Percentiles rank a stretch among this genome's conserved stretches.
phyloP scores from a whole-genome alignment of 2,113 vertebrate genomes.

The Protomyctophum bolini region DNA sequence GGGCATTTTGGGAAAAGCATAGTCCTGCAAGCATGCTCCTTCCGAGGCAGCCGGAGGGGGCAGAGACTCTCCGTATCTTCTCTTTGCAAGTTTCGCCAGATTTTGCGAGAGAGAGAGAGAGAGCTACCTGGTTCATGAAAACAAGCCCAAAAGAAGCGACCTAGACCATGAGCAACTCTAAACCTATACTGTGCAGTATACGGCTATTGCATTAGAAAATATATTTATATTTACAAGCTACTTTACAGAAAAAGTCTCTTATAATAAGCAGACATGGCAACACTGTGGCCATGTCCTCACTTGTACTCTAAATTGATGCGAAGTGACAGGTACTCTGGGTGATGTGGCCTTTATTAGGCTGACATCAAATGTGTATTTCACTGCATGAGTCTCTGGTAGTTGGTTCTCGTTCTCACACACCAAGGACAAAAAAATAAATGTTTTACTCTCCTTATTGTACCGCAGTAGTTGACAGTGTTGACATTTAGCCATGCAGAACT shows the following conservation, averaged over 20 bases:
- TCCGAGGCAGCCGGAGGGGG: conserved; percentile 8
- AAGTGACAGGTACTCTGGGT: conserved; percentile 45
- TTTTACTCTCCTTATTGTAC: conserved; percentile 26
- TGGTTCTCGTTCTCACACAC: conserved; percentile 35
- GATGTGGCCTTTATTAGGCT: conserved; percentile 50
- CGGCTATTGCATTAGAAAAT: too few species aligned
- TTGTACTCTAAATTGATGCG: conserved; percentile 42
- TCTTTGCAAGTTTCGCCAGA: too few species aligned
- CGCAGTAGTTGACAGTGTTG: conserved; percentile 66
- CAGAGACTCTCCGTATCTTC: conserved; percentile 40
- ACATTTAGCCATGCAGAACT: conserved; percentile 79
- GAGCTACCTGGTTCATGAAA: too few species aligned
- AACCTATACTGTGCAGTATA: too few species aligned
- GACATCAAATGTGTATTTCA: conserved; percentile 25
- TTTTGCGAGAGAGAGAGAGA: too few species aligned
- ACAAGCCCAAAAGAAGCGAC: too few species aligned
- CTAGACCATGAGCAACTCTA: too few species aligned
- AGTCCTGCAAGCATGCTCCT: neutral
- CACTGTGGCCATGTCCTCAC: conserved; percentile 23
- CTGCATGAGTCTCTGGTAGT: conserved; percentile 47
- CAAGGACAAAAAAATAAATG: conserved; percentile 12
- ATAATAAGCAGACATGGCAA: too few species aligned
- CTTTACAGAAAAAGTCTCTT: too few species aligned
- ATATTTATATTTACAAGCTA: too few species aligned
- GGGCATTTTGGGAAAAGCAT: conserved; percentile 42